Evolutionary conservation across 92 coral and sea anemone species (phyloP).

Genomic region (Micromussa lordhowensis): DNA sequence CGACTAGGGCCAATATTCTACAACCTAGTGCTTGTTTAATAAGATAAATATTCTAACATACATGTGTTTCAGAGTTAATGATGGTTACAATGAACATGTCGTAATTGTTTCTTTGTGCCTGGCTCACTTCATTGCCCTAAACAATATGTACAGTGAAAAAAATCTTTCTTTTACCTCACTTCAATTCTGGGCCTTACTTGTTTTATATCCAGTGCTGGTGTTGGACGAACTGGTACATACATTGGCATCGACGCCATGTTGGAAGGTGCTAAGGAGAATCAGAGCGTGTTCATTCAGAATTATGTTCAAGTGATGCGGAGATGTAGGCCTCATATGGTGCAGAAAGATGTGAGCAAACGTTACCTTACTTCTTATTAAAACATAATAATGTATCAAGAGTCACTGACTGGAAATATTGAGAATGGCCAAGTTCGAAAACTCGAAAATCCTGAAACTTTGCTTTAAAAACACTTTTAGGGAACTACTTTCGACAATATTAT

Average conservation of each 20-base stretch:
- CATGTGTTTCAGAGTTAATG: too few relatives aligned
- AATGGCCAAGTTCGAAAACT: too few relatives aligned
- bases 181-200: slow-evolving; percentile 58
- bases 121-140: neutral
- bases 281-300: slow-evolving; percentile 57
- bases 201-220: slow-evolving; percentile 72
- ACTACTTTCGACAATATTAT: too few relatives aligned
- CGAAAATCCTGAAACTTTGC: too few relatives aligned
- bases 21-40: too few relatives aligned
- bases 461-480: too few relatives aligned
- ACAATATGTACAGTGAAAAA: neutral
- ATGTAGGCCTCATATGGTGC: slow-evolving; percentile 65
- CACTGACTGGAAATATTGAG: too few relatives aligned
- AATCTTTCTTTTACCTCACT: neutral
- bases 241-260: slow-evolving; percentile 88
- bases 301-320: slow-evolving; percentile 57
- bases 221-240: slow-evolving; percentile 86
- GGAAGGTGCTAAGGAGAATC: slow-evolving; percentile 55
- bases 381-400: too few relatives aligned
- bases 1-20: too few relatives aligned
- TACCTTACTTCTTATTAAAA: neutral
- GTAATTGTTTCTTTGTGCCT: neutral
- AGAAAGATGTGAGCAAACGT: slow-evolving; percentile 56
- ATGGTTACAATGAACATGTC: neutral
- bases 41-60: too few relatives aligned